Base-by-base conservation (phyloP, 1,140 invertebrate genomes). In the Nasonia giraulti region DNA sequence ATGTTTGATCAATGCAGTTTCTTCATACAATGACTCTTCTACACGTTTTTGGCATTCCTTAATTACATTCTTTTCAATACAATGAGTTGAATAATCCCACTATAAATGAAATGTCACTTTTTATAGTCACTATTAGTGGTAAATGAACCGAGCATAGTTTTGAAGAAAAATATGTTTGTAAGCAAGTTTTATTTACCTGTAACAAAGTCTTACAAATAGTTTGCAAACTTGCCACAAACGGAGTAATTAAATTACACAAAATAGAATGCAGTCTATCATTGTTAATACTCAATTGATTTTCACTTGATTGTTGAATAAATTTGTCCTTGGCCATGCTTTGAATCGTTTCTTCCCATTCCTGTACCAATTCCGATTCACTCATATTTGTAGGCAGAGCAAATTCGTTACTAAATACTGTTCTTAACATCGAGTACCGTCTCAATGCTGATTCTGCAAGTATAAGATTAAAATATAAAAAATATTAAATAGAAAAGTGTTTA, bases 351-450 rank as follows among this genome's bases (percentile, higher is more conserved):
- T 94, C 88, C 89, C 94, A 95, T 89, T 94, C 94, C 89, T 94
- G 90, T 75, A 93, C 90, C 55, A 92, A 82, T 82, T 88, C 86
- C 33, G 88, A 87, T 80, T 90, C 89, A 82, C 88, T 89, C 85
- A 89, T 86, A 87, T 90, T 90, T 77, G 88, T 87, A 62, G 85
- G 90, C 87, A 92, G 89, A 68, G 93, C 93, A 89, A 95, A 95
- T 90, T 96, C 95, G 79, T 93, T 91, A 44, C 91, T 90, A 6
- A 96, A 90, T 55, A 96, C 55, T 88, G 89, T 92, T 86, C 95
- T 92, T 37, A 96, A 85, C n/a, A 89, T 80, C 62, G 88, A 84
- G 85, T 94, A 95, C 81, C 91, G 88, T 85, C 88, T 89, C 85
- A 88, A 92, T 87, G 91, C 91, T 88, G 89, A 23, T 55, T 92